A percentile compares a stretch with the other conserved stretches of the same genome.
Evolutionary conservation across 2,888 invertebrate species (phyloP).

Genomic region (Spodoptera exigua): DNA sequence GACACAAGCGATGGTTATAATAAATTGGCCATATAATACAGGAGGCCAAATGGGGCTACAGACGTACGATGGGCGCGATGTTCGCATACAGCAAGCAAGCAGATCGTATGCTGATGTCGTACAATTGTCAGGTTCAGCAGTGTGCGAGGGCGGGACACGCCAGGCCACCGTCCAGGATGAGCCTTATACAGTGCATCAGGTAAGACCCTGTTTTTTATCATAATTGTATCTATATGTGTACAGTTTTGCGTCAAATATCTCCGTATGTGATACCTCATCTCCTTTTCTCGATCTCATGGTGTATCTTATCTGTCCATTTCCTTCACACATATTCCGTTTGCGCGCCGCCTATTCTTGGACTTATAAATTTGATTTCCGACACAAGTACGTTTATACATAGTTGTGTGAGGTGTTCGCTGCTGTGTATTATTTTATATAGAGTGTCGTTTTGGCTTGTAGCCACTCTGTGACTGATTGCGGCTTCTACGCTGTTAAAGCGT

Average conservation of each 20-base stretch:
- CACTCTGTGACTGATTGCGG: slow-evolving; percentile 58
- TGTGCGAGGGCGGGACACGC: slow-evolving; percentile 84
- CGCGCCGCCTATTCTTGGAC: slow-evolving; percentile 17
- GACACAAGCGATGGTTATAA: slow-evolving; percentile 70
- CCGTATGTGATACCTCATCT: slow-evolving; percentile 7
- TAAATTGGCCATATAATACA: slow-evolving; percentile 78
- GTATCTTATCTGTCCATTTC: slow-evolving; percentile 23
- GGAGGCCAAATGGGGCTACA: slow-evolving; percentile 89
- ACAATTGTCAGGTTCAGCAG: slow-evolving; percentile 88
- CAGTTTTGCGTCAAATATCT: not conserved
- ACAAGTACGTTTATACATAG: slow-evolving; percentile 14
- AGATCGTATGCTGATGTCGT: slow-evolving; percentile 88
- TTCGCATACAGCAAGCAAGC: slow-evolving; percentile 88
- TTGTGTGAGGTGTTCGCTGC: slow-evolving; percentile 46
- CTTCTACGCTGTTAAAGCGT: slow-evolving; percentile 44
- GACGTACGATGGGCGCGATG: slow-evolving; percentile 88
- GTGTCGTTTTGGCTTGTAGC: slow-evolving; percentile 69
- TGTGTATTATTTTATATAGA: slow-evolving; percentile 50
- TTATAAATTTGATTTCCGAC: slow-evolving; percentile 33
- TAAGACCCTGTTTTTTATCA: slow-evolving; percentile 69
- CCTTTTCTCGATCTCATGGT: slow-evolving; percentile 27
- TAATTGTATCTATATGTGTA: slow-evolving; percentile 3
- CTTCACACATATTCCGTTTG: slow-evolving; percentile 13
- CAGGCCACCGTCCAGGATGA: slow-evolving; percentile 87
- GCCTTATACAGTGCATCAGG: slow-evolving; percentile 95